Base-by-base conservation (phyloP, 2,888 invertebrate genomes). In the Nomada hirtipes region DNA sequence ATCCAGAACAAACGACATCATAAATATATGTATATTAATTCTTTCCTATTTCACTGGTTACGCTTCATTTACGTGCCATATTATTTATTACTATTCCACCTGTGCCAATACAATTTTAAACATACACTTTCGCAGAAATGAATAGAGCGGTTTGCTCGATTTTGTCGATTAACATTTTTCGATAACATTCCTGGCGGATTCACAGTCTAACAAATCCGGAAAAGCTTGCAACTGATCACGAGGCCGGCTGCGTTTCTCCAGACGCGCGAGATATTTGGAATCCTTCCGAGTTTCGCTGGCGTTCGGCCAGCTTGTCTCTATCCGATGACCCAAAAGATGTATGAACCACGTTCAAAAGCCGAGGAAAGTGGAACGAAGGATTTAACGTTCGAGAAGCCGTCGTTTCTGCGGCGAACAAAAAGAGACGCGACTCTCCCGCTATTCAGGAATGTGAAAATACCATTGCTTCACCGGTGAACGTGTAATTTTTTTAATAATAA, bases 241-340 rank as follows among this genome's bases (percentile, higher is more conserved):
- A 55, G 26, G 23, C 3, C 53, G 36, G n/a, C 18, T 57, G 71
- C 60, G n/a, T 71, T 84, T 84, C 63, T 69, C 53, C 53, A 57
- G 57, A 67, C 67, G 53, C 53, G 61, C 57, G 55, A 55, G 72
- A 57, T 73, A 60, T 61, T 77, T 80, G 75, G 72, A 78, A 75
- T 69, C 36, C 23, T 76, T 76, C 79, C 82, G 82, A 75, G 65
- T 73, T 72, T 55, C 70, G n/a, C 20, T 86, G 79, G 79, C 86
- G 53, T 72, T 10, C 55, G 44, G 50, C 86, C 79, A 86, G 67
- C 60, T 70, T 55, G 57, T 76, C 76, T 74, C 42, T 77, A 63
- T 78, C 75, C 77, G 70, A 55, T 79, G 67, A 73, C 52, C 69
- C 64, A 55, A 67, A 76, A 77, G 57, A 61, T 70, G 60, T n/a